These are phyloP conservation scores for Eristalis pertinax DNA, from an alignment of 2,888 invertebrate genomes.

Conservation along the genomic window DNA sequence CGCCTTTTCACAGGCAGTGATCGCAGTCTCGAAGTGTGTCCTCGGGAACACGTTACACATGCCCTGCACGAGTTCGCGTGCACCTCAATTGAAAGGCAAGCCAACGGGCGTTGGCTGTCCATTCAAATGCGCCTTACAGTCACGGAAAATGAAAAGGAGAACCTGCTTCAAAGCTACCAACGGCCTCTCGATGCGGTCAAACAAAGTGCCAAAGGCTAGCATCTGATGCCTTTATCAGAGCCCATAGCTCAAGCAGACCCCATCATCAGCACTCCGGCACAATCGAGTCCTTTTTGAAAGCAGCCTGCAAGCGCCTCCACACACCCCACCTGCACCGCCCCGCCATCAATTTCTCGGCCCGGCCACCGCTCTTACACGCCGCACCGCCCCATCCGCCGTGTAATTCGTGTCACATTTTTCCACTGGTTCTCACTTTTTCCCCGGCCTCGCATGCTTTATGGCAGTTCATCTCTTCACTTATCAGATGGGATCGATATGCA, in stretches of 20 bases:
- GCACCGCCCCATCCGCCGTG: not conserved
- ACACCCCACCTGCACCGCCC: not conserved
- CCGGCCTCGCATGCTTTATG: slow-evolving; percentile 47
- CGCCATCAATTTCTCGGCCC: not conserved
- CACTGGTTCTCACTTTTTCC: not conserved
- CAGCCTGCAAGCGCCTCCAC: not conserved
- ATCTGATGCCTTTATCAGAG: not conserved
- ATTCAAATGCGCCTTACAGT: not conserved
- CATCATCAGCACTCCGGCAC: not conserved
- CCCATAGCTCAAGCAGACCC: not conserved
- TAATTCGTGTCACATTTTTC: slow-evolving; percentile 38
- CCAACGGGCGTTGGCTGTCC: not conserved
- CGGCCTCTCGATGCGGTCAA: not conserved
- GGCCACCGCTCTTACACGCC: not conserved
- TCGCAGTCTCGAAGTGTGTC: too few species aligned
- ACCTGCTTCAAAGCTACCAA: not conserved
- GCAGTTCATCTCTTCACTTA: slow-evolving; percentile 64
- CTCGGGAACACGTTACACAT: too few species aligned
- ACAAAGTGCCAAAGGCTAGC: not conserved
- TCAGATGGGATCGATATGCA: slow-evolving; percentile 53
- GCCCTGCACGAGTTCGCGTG: not conserved
- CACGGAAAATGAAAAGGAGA: not conserved
- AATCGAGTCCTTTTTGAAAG: not conserved
- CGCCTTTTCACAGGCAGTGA: too few species aligned
- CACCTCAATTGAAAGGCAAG: not conserved